Conservation (phyloP, 2,888 invertebrate genomes). For the Mellilla xanthometata region DNA sequence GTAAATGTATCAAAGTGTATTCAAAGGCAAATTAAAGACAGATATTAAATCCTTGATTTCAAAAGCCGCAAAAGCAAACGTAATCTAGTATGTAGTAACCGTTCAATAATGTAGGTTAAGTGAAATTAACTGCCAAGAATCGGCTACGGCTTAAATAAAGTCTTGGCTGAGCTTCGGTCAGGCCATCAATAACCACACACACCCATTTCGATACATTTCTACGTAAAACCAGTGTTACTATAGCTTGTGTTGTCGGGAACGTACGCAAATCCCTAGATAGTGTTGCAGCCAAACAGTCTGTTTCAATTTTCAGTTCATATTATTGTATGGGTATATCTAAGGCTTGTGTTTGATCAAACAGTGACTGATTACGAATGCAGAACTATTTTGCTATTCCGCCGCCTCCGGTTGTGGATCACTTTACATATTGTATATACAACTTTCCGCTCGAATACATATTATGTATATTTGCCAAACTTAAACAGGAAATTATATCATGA, state of each 20-base stretch:
- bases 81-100: conserved; percentile 46
- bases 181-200: conserved; percentile 51
- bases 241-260: neutral
- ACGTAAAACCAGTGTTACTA: conserved; percentile 2
- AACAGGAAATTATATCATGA: no score
- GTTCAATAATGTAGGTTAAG: conserved; percentile 54
- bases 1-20: no score
- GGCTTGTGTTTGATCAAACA: conserved; percentile 4
- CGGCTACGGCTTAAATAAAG: conserved; percentile 38
- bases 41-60: conserved; percentile 19
- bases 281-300: neutral
- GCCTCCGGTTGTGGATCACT: neutral
- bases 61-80: conserved; percentile 32
- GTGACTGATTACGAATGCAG: conserved; percentile 10
- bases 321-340: conserved; percentile 1
- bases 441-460: no score
- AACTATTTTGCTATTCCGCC: conserved; percentile 1
- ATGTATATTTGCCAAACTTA: no score
- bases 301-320: conserved; percentile 5
- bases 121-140: conserved; percentile 61
- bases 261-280: neutral
- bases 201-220: conserved; percentile 37
- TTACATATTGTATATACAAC: no score
- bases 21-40: neutral
- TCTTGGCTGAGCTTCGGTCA: conserved; percentile 40